Conservation (phyloP, 1,140 invertebrate species). For the Platorchestia sp. region DNA sequence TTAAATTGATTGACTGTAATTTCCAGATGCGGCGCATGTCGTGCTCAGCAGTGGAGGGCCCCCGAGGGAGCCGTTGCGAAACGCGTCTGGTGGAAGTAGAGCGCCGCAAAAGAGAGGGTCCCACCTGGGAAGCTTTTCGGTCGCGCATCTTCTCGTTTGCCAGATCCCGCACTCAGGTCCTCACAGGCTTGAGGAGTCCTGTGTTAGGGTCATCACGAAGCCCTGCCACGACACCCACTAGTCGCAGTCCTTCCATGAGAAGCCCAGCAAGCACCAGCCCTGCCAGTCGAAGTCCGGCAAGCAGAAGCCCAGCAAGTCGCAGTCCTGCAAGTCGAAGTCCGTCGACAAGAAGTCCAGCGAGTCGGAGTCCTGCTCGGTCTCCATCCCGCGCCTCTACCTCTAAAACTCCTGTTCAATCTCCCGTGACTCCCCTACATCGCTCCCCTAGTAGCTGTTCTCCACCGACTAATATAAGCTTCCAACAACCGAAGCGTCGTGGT, state of each 20-base stretch:
- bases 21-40: conserved; percentile 61
- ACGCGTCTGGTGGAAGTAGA: conserved; percentile 45
- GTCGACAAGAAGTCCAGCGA: conserved; percentile 57
- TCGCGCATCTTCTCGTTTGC: conserved; percentile 63
- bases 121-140: conserved; percentile 59
- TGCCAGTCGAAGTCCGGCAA: conserved; percentile 53
- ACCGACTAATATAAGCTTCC: conserved; percentile 56
- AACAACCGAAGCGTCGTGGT: conserved; percentile 51
- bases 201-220: neutral
- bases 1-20: neutral
- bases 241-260: conserved; percentile 57
- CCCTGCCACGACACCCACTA: conserved; percentile 23
- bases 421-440: conserved; percentile 58
- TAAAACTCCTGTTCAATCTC: conserved; percentile 58
- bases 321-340: conserved; percentile 59
- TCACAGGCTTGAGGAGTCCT: conserved; percentile 38
- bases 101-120: conserved; percentile 55
- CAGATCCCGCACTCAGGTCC: conserved; percentile 60
- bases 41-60: conserved; percentile 57
- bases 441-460: conserved; percentile 56
- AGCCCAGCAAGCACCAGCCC: conserved; percentile 60
- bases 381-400: conserved; percentile 57
- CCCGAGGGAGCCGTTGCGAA: conserved; percentile 48
- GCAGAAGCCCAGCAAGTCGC: conserved; percentile 57
- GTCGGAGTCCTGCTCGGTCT: conserved; percentile 58